These are phyloP conservation scores for Amniataba percoides DNA, from an alignment of 2,797 vertebrate genomes.

Conservation along the genomic window DNA sequence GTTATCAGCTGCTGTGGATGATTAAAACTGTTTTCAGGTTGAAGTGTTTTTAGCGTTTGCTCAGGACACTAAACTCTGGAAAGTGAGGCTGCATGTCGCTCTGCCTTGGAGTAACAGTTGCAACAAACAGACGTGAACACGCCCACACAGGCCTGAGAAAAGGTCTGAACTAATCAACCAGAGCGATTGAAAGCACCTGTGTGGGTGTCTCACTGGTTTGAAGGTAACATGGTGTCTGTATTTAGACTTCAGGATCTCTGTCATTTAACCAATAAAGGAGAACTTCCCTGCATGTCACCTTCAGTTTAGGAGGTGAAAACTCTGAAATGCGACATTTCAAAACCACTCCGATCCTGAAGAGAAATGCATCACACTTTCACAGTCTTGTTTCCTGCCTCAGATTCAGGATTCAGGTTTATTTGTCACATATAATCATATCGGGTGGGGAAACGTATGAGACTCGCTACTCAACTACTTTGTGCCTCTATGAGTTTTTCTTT, in stretches of 20 bases:
- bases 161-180: not conserved
- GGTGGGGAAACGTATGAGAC: too few relatives aligned
- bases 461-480: too few relatives aligned
- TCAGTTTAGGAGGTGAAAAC: slow-evolving; percentile 26
- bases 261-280: slow-evolving; percentile 6
- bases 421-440: too few relatives aligned
- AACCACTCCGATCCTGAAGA: slow-evolving; percentile 25
- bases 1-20: not conserved
- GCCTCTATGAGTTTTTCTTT: slow-evolving; percentile 43
- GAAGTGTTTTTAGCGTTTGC: not conserved
- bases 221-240: not conserved
- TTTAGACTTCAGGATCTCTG: not conserved
- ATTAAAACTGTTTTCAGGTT: not conserved
- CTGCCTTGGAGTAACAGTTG: not conserved
- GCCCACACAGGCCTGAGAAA: too few relatives aligned
- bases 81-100: not conserved
- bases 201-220: not conserved
- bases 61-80: not conserved
- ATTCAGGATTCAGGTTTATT: too few relatives aligned
- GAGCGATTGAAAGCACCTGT: slow-evolving; percentile 1
- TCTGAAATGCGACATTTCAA: slow-evolving; percentile 28
- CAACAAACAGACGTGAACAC: not conserved
- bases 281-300: not conserved
- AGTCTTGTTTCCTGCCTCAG: slow-evolving; percentile 19
- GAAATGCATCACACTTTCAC: slow-evolving; percentile 2